Evolutionary conservation across 1,140 invertebrate species (phyloP), one percentile per base, ranked within the genome.

Genomic region (Eriocheir sinensis): DNA sequence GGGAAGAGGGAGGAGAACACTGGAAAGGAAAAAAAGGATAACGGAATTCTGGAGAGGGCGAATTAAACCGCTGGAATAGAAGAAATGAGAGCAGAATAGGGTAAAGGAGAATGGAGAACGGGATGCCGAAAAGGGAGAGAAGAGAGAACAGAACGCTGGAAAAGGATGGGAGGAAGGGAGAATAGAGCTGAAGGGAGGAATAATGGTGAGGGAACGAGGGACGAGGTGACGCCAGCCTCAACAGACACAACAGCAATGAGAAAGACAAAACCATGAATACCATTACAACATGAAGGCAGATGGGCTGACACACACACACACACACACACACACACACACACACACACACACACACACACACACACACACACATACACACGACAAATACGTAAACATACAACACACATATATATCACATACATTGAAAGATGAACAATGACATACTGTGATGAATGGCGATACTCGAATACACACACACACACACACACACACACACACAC

Each of bases 371-470:
- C 53, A 72, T 21, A 72, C 53, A 72, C 53, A 72, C 53, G 27
- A 72, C 6, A 72, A 21, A 72, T n/a, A 72, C 60, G n/a, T n/a
- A 72, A 2, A 72, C 21, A 72, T n/a, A 72, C 27, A n/a, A n/a
- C n/a, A 72, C 60, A 72, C 60, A 72, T n/a, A 72, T 72, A 72
- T n/a, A 72, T 72, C 60, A 72, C 60, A 72, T 72, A 72, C 60
- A 72, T 21, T 72, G 21, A 72, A 72, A 72, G 21, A 72, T 72
- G n/a, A 72, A 72, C 60, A n/a, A 72, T 12, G 21, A 12, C 60
- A n/a, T n/a, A 72, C 60, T 6, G 12, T n/a, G 60, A 72, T 72
- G n/a, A 72, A 72, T 72, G 27, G n/a, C 60, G 60, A 21, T n/a
- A 2, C 53, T 21, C 4, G 15, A 48, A 48, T 21, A 60, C 21